Base-by-base conservation (phyloP, 2,113 vertebrate species). In the Eclectus roratus region DNA sequence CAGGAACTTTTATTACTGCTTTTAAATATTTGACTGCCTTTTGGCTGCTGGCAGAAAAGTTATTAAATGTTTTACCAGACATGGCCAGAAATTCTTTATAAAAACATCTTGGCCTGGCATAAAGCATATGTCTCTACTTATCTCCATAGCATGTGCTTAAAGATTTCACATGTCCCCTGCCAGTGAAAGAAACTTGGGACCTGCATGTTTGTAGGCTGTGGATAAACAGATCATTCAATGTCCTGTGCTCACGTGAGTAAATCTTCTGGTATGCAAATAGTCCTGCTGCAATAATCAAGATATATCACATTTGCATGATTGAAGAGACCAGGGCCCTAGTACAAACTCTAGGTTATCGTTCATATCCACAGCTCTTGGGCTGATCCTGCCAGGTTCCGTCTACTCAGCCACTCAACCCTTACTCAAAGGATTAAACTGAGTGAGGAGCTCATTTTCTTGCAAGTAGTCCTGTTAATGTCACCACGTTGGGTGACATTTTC, bases 31-130 rank as follows among this genome's bases (percentile, higher is more conserved):
- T 92, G 91, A 95, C 94, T 93, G 93, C 66, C 72, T 95, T 71
- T 64, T 88, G 85, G 71, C 74, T 79, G 72, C 88, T 92, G 74
- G 86, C 94, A 92, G 92, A 61, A 43, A 91, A 93, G 87, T 61
- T 73, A 84, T 97, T 96, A 87, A 95, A 83, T 80, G 77, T 95
- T 96, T 94, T 93, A 94, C 91, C 95, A 97, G 96, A 86, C 65
- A 1, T 71, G 85, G 80, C 94, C 92, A 96, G 88, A 93, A 95
- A 88, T 35, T 85, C 79, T 90, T 91, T 88, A 94, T 86, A 52
- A 91, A 93, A 88, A 71, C 71, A 63, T 84, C 60, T 47, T 91
- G 94, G 72, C 68, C 65, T 88, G 76, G 91, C 70, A 74, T 74
- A 64, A 91, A 71, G 65, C 69, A 85, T 88, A 60, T 91, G 93